Conservation (phyloP, 2,888 invertebrate species). For the Pyrocoelia pectoralis region DNA sequence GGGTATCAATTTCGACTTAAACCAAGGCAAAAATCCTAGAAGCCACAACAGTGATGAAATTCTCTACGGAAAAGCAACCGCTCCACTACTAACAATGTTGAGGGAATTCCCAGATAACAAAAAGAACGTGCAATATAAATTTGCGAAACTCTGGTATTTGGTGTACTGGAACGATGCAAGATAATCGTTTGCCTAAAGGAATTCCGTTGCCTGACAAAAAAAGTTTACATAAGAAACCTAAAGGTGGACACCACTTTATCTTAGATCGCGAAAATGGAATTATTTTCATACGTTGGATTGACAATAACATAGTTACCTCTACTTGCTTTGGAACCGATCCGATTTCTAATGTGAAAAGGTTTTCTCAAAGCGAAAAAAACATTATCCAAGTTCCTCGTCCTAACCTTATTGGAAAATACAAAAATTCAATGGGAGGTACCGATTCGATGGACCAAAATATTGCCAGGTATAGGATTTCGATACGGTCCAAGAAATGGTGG, state of each 20-base stretch:
- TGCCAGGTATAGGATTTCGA: background rate
- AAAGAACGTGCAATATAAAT: background rate
- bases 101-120: background rate
- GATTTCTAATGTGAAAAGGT: background rate
- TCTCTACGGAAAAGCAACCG: slow-evolving; percentile 15
- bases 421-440: slow-evolving; percentile 2
- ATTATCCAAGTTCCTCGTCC: slow-evolving; percentile 8
- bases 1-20: slow-evolving; percentile 49
- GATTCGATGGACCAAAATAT: background rate
- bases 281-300: background rate
- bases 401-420: slow-evolving; percentile 3
- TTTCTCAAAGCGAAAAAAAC: background rate
- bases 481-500: slow-evolving; percentile 10
- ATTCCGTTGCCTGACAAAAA: background rate
- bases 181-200: background rate
- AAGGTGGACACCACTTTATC: background rate
- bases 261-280: slow-evolving; percentile 2
- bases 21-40: slow-evolving; percentile 43
- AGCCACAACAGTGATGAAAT: slow-evolving; percentile 15
- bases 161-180: background rate
- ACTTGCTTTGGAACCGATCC: background rate
- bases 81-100: slow-evolving; percentile 4
- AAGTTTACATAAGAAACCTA: background rate
- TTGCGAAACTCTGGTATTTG: background rate
- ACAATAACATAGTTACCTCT: background rate